These are phyloP conservation scores for Bovichtus diacanthus DNA, from an alignment of 2,797 vertebrate species.

Conservation along the genomic window DNA sequence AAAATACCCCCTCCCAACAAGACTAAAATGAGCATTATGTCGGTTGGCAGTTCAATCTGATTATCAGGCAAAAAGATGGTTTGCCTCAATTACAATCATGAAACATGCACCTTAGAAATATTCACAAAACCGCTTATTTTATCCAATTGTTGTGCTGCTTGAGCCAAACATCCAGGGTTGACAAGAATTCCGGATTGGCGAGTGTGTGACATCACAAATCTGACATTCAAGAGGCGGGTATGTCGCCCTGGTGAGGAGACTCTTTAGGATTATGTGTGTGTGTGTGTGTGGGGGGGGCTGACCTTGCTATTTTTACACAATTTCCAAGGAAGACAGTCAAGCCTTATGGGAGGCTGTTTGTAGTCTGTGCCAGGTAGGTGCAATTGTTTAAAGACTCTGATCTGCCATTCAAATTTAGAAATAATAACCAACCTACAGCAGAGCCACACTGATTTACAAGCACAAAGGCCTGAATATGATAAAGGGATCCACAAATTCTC, in stretches of 20 bases:
- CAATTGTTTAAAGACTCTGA: constrained; percentile 62
- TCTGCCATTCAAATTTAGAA: constrained; percentile 61
- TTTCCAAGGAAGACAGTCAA: constrained; percentile 44
- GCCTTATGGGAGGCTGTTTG: constrained; percentile 49
- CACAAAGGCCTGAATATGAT: constrained; percentile 58
- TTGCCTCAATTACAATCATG: background rate
- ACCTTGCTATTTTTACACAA: constrained; percentile 57
- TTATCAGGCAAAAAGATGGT: background rate
- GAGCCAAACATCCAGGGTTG: too few species aligned
- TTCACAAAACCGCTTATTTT: background rate
- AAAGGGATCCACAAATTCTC: constrained; percentile 60
- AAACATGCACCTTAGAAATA: background rate
- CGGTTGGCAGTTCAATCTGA: background rate
- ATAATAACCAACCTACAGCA: constrained; percentile 59
- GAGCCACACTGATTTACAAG: constrained; percentile 57
- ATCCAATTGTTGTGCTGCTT: constrained; percentile 3
- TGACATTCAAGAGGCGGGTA: constrained; percentile 27
- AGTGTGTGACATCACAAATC: constrained; percentile 25
- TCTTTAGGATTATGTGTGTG: constrained; percentile 14
- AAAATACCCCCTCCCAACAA: background rate
- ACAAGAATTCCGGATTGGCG: constrained; percentile 22
- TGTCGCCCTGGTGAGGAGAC: constrained; percentile 19
- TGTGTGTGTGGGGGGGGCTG: constrained; percentile 16
- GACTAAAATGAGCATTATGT: background rate
- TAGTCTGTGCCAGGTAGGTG: constrained; percentile 55